Evolutionary conservation across 1,140 invertebrate genomes (phyloP), one percentile per base, ranked within the genome.

Genomic region (Drosophila carrolli): DNA sequence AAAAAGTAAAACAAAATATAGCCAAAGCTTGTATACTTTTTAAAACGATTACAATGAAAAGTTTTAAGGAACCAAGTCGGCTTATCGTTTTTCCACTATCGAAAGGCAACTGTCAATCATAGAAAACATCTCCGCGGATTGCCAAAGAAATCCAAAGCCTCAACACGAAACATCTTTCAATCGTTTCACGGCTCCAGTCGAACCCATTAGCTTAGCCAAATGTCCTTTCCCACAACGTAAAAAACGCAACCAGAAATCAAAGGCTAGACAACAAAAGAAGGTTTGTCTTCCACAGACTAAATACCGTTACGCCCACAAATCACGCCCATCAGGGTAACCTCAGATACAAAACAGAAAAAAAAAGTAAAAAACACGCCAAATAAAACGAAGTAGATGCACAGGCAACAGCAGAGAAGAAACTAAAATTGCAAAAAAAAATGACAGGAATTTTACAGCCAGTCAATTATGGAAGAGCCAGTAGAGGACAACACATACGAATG

Each of bases 371-470:
- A 46, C 35, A 63, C 13, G 27, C 43, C 35, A 63, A 63, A 46
- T 38, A 63, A 60, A 65, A 38, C 43, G 35, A 48, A 57, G 43
- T 14, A 38, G 40, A 50, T 70, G 35, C 35, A 29, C 35, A 29
- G 40, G 48, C 46, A 59, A 32, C 19, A 70, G 59, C 37, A 54
- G 16, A 65, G n/a, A 27, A 46, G 68, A 60, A 84, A 58, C 63
- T 37, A n/a, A 76, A 76, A 51, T 57, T 38, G 63, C 41, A 54
- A 38, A 56, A 61, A 51, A 81, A 88, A 83, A 83, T 73, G 59
- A 76, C 84, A 80, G 78, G 83, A 88, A 88, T 88, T 88, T 89
- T 80, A 80, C 83, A 89, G 84, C 53, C 72, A 88, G 83, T 88
- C 83, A 88, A 88, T 88, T 88, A 88, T 88, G 84, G 79, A 63